Evolutionary conservation across 2,113 vertebrate species (phyloP).

Genomic region (Phalacrocorax aristotelis): DNA sequence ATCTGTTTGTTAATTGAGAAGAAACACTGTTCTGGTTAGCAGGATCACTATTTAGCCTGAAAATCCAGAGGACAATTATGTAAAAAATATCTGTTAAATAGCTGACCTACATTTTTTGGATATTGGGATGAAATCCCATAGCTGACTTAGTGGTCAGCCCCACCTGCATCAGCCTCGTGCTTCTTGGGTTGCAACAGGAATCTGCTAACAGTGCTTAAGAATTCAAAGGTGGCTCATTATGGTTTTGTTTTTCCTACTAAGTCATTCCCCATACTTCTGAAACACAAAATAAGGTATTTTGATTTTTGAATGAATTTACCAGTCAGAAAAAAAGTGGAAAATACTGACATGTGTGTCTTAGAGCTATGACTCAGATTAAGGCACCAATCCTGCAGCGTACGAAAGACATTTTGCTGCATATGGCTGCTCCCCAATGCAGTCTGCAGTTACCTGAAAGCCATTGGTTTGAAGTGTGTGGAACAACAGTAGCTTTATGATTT

Average conservation of each 20-base stretch:
- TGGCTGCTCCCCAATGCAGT: not conserved
- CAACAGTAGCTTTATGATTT: not conserved
- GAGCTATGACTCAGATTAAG: not conserved
- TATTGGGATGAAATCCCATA: not conserved
- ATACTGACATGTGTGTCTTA: not conserved
- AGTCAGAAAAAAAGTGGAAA: not conserved
- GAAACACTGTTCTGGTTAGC: not conserved
- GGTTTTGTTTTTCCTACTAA: not conserved
- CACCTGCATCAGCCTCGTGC: not conserved
- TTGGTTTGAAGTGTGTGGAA: not conserved
- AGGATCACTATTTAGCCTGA: not conserved
- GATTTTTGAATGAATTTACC: not conserved
- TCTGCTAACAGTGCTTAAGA: not conserved
- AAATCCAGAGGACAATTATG: not conserved
- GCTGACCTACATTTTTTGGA: not conserved
- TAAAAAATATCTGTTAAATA: not conserved
- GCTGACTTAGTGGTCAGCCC: not conserved
- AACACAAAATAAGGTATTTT: not conserved
- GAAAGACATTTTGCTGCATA: not conserved
- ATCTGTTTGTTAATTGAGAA: not conserved
- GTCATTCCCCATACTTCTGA: not conserved
- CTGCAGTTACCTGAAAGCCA: not conserved
- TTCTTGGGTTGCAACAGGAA: not conserved
- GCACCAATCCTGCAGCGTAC: not conserved
- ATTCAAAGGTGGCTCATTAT: not conserved